These are phyloP conservation scores for Trissolcus basalis DNA, from an alignment of 1,140 invertebrate genomes.

Conservation along the genomic window DNA sequence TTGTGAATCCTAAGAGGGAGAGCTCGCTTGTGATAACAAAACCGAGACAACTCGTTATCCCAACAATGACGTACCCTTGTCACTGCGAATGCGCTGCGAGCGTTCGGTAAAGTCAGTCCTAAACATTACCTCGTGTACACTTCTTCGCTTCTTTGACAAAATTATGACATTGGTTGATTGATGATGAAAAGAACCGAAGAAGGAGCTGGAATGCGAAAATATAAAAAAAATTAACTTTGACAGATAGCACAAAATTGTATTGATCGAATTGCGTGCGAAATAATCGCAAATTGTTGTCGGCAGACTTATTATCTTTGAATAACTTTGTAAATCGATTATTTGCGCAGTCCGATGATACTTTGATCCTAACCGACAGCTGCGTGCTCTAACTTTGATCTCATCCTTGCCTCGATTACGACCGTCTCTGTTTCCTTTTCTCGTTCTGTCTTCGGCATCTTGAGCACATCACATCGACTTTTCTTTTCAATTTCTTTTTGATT, in stretches of 20 bases:
- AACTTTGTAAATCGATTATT: constrained; percentile 50
- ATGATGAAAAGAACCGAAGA: constrained; percentile 16
- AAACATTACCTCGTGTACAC: background rate
- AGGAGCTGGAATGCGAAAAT: constrained; percentile 10
- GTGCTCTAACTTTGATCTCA: constrained; percentile 40
- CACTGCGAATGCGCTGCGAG: constrained; percentile 41
- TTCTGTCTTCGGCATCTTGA: constrained; percentile 46
- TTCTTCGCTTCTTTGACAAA: constrained; percentile 15
- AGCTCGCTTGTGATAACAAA: constrained; percentile 26
- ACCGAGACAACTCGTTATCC: constrained; percentile 30
- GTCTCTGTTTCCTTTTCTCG: constrained; percentile 23
- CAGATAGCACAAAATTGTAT: constrained; percentile 10
- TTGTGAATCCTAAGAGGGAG: constrained; percentile 28
- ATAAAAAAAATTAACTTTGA: constrained; percentile 18
- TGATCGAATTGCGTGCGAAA: constrained; percentile 53
- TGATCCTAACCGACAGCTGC: constrained; percentile 39
- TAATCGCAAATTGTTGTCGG: constrained; percentile 33
- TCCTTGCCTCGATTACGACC: constrained; percentile 37
- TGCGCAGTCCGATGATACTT: constrained; percentile 37
- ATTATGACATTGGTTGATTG: too few species aligned
- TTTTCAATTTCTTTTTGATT: constrained; percentile 6
- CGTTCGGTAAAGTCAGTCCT: constrained; percentile 9
- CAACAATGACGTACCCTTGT: constrained; percentile 36
- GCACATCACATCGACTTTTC: constrained; percentile 44
- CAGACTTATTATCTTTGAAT: constrained; percentile 40